Base-by-base conservation (phyloP, 2,888 invertebrate genomes). In the Zaprionus lineosus region DNA sequence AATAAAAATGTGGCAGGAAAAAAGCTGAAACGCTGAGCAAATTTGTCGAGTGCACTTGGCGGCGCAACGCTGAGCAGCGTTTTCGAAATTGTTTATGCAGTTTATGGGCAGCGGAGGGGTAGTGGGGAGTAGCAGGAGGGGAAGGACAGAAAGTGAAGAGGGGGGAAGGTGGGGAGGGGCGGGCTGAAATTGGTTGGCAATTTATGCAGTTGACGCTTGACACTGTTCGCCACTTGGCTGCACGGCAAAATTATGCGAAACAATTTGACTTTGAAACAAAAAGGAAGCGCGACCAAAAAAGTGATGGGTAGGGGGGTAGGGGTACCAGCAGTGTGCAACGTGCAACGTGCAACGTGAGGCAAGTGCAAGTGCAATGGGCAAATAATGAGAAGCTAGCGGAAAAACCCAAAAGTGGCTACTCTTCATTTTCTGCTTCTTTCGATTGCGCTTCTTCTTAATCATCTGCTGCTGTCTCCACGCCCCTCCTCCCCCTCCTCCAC, bases 221-320 rank as follows among this genome's bases (percentile, higher is more conserved):
- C 75, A 75, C 74, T 69, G 74, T 62, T 68, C 77, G 79, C 81
- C 77, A 79, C 81, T 79, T 79, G 79, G 59, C 48, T 68, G 71
- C 74, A 50, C 52, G 33, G 53, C 76, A 63, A 73, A 81, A 75
- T 78, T 82, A 76, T 77, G 77, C 75, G 67, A 67, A 77, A 77
- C 74, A 79, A 73, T 82, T 81, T 81, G 79, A 74, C 73, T 82
- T 70, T 68, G 73, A 65, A 82, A 79, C 64, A 75, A 66, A 69
- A 74, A 47, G 5, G n/a, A n/a, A n/a, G n/a, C n/a, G n/a, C n/a
- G n/a, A n/a, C n/a, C n/a, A n/a, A n/a, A n/a, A n/a, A n/a, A n/a
- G n/a, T n/a, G n/a, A n/a, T n/a, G n/a, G n/a, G n/a, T n/a, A n/a
- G n/a, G n/a, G n/a, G n/a, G n/a, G n/a, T n/a, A n/a, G n/a, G n/a